A percentile compares a stretch with the other conserved stretches of the same genome.
Evolutionary conservation across 2,113 vertebrate species (phyloP).

Genomic region (Erpornis zantholeuca): DNA sequence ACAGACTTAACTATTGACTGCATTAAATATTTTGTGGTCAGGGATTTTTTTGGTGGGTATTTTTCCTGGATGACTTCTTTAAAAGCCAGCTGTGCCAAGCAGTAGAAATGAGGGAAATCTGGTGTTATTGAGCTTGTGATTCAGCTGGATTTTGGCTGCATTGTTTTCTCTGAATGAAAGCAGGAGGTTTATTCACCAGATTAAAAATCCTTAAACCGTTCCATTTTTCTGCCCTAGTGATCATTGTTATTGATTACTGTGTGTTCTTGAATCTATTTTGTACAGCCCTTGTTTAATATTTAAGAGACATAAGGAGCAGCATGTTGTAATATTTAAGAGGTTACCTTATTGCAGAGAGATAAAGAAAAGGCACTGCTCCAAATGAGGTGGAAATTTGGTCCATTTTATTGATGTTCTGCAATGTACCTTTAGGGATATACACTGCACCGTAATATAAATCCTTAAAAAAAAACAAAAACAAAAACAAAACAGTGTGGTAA

Average conservation of each 20-base stretch:
- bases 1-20: not conserved
- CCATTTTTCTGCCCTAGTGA: constrained; percentile 50
- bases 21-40: not conserved
- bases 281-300: constrained; percentile 66
- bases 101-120: not conserved
- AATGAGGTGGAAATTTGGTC: constrained; percentile 28
- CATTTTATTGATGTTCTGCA: constrained; percentile 1
- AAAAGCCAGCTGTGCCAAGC: not conserved
- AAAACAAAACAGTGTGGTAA: not conserved
- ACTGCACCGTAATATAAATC: not conserved
- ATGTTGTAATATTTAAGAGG: constrained; percentile 66
- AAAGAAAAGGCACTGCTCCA: not conserved
- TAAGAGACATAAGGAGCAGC: constrained; percentile 51
- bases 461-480: not conserved
- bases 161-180: constrained; percentile 49
- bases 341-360: constrained; percentile 48
- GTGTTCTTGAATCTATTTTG: constrained; percentile 51
- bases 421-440: not conserved
- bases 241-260: constrained; percentile 58
- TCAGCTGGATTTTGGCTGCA: not conserved
- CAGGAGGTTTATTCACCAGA: not conserved
- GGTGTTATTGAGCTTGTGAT: not conserved
- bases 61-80: not conserved
- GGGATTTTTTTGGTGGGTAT: not conserved
- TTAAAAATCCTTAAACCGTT: constrained; percentile 29